These are phyloP conservation scores for Hozukius guyotensis DNA, from an alignment of 2,797 vertebrate species.

Conservation along the genomic window DNA sequence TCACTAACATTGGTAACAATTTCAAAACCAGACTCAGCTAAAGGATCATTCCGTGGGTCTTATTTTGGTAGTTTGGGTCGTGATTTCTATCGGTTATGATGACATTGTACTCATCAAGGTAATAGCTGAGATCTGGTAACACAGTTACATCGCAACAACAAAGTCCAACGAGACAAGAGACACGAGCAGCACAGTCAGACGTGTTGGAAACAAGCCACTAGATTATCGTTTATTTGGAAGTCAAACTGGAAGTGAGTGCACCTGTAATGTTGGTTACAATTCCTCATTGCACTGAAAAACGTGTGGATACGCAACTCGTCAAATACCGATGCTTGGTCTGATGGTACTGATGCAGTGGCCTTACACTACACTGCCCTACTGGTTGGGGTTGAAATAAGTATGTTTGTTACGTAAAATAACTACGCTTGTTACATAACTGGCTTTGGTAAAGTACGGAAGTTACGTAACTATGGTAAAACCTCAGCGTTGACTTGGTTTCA, in stretches of 20 bases:
- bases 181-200: neutral
- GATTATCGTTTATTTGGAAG: neutral
- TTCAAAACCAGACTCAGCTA: conserved; percentile 37
- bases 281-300: neutral
- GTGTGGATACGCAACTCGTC: too few species aligned
- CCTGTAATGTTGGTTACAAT: neutral
- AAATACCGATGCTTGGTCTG: too few species aligned
- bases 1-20: conserved; percentile 29
- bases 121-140: neutral
- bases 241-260: neutral
- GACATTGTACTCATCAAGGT: neutral
- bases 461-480: too few species aligned
- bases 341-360: too few species aligned
- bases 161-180: neutral
- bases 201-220: neutral
- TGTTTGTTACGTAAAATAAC: too few species aligned
- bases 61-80: neutral
- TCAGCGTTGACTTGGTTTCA: too few species aligned
- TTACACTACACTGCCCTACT: too few species aligned
- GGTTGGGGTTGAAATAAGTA: too few species aligned
- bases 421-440: too few species aligned
- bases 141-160: neutral
- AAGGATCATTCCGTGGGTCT: neutral
- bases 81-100: neutral
- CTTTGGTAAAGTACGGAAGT: too few species aligned